Evolutionary conservation across 1,140 invertebrate genomes (phyloP).

Genomic region (Zaprionus gabonicus): DNA sequence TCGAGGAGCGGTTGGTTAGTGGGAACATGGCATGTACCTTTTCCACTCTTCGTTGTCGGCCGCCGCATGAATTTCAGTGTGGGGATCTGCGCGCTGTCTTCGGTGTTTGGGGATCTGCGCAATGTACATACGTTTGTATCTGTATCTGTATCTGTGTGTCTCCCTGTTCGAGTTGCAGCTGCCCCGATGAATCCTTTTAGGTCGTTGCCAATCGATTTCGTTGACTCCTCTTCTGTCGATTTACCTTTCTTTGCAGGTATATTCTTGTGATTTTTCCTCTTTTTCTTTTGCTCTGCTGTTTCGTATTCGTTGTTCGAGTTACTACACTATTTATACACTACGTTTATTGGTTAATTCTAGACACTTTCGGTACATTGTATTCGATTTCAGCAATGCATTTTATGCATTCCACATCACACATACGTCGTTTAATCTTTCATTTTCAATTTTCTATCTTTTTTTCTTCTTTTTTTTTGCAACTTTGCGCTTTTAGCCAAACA

Average conservation of each 20-base stretch:
- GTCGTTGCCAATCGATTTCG: constrained; percentile 43
- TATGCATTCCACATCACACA: constrained; percentile 43
- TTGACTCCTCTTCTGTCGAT: too few relatives aligned
- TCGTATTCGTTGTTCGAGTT: constrained; percentile 44
- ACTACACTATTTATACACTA: constrained; percentile 3
- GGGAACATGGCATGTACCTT: constrained; percentile 80
- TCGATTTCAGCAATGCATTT: constrained; percentile 29
- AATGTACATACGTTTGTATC: constrained; percentile 25
- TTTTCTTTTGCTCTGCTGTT: constrained; percentile 24
- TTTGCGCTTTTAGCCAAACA: constrained; percentile 37
- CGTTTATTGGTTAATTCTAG: background rate
- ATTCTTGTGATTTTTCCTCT: constrained; percentile 27
- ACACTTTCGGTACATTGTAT: background rate
- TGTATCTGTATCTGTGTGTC: constrained; percentile 35
- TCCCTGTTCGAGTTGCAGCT: constrained; percentile 61
- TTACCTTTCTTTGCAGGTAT: constrained; percentile 7
- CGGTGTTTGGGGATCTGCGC: constrained; percentile 21
- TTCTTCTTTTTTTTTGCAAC: constrained; percentile 38
- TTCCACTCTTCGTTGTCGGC: constrained; percentile 48
- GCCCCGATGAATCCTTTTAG: constrained; percentile 66
- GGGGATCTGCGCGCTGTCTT: constrained; percentile 9
- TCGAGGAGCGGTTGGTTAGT: constrained; percentile 78
- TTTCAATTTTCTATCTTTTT: constrained; percentile 26
- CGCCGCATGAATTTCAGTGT: constrained; percentile 57
- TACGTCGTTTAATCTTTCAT: constrained; percentile 29